Evolutionary conservation across 92 coral and sea anemone genomes (phyloP), one percentile per base, ranked within the genome.

Genomic region (Porites cylindrica): DNA sequence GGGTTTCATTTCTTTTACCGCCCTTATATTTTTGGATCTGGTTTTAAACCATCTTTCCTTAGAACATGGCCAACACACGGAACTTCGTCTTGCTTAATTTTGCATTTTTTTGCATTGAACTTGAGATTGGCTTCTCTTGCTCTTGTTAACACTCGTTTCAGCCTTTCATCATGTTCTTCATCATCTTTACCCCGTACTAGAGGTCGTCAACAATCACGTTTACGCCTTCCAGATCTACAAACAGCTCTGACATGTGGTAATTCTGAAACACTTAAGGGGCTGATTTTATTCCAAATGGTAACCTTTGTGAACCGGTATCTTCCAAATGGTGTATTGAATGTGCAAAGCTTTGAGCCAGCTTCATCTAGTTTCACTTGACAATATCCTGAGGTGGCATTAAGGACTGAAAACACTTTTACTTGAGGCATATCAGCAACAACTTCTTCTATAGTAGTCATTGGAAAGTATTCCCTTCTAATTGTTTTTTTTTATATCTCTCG

Each of bases 371-470:
- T 83, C 51, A 83, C 54, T 50, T 88, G 92, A 90, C 92, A 89
- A 52, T 72, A 92, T 38, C 88, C 92, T 6, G 82, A 81, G 21
- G 79, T 89, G 65, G 95, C 91, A 82, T 89, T 87, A 1, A 82
- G 67, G 2, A 82, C 90, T 4, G 92, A 84, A 75, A 92, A 92
- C 47, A 89, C 85, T 23, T 91, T 87, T 24, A 77, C 91, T n/a
- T 79, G 80, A 8, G 88, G 91, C 72, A 91, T 74, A 43, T 54
- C 84, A 3, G 76, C 85, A 10, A 82, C 88, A 19, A 87, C 65
- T 86, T 87, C 91, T 78, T 91, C 95, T 23, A 85, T 78, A 18
- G 93, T 92, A 24, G 78, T 85, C 93, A 92, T 85, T 17, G 82
- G 95, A 76, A 14, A 89, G 38, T 89, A 91, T 67, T 92, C 93